Percentiles rank a stretch among this genome's conserved stretches.
These are phyloP conservation scores for Cydia splendana DNA, from an alignment of 1,140 invertebrate species.

Conservation along the genomic window DNA sequence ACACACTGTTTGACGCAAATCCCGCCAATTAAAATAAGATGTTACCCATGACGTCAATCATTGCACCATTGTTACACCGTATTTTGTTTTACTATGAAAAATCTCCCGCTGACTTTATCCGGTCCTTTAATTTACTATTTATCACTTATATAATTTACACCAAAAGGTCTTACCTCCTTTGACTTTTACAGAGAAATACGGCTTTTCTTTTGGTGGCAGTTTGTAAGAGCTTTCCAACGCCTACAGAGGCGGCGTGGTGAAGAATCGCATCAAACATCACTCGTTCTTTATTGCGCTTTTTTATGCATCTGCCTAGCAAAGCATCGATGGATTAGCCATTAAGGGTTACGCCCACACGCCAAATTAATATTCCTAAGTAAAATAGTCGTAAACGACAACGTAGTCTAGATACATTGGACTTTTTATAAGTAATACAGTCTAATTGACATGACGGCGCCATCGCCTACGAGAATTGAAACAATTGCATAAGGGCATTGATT, in stretches of 20 bases:
- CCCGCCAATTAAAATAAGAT: background rate
- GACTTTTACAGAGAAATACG: background rate
- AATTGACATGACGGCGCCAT: conserved; percentile 33
- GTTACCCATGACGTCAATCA: conserved; percentile 17
- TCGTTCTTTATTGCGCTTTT: background rate
- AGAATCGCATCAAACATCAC: conserved; percentile 5
- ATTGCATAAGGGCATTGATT: conserved; percentile 3
- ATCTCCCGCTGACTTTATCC: conserved; percentile 10
- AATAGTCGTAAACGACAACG: background rate
- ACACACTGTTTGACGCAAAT: conserved; percentile 16
- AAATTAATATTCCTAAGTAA: background rate
- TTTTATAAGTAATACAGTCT: background rate
- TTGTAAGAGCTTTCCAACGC: conserved; percentile 37
- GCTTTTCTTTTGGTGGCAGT: background rate
- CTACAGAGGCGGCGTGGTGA: conserved; percentile 31
- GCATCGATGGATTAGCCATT: conserved; percentile 1
- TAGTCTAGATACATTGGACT: background rate
- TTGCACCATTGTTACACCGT: conserved; percentile 22
- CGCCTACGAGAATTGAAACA: conserved; percentile 24
- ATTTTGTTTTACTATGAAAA: conserved; percentile 7
- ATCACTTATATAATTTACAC: background rate
- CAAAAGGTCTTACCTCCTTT: background rate
- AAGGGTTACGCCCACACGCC: conserved; percentile 31
- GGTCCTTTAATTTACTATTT: conserved; percentile 9
- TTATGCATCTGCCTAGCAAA: background rate